Base-by-base conservation (phyloP, 2,113 vertebrate species). In the Brachyhypopomus gauderio region DNA sequence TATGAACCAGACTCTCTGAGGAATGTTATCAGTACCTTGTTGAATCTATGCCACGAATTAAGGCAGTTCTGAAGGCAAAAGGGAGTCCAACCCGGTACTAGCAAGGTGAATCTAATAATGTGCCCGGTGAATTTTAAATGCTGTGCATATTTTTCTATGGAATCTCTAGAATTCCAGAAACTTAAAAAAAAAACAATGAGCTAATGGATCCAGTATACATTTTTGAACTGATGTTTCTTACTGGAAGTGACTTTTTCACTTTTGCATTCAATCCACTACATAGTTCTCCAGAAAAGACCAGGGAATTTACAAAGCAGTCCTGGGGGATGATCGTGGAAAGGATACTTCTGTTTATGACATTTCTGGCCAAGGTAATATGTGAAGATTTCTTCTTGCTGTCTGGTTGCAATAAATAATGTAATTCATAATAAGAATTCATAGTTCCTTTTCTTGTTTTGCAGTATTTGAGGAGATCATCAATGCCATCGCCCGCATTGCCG, bases 281-380 rank as follows among this genome's bases (percentile, higher is more conserved):
- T 63, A 99, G 97, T 85, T 98, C 86, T 97, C 97, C 78, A 97
- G 96, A 78, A 98, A 97, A 87, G 95, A 98, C 85, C 96, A 97
- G 20, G 98, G 96, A 1, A 88, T 96, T 73, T 99, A 94, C 87
- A 99, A 98, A 90, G 96, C 96, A 0, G 94, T 94, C 2, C 75
- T 99, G 23, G 89, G 95, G 22, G 97, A 99, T 62, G 95, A 97
- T 64, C 93, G 95, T 94, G 96, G 98, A 78, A 97, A 98, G 72
- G 98, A 99, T 74, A 89, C 92, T 0, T 96, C 96, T 59, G 7
- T 88, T 69, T 93, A 96, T 41, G 96, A 98, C 77, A 84, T 99
- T 62, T 93, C 95, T 79, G 97, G 96, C 85, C 87, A 97, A 95
- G 94, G 97, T 99, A 89, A 78, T 8, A 16, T 67, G 5, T 78